A percentile compares a stretch with the other conserved stretches of the same genome.
Evolutionary conservation across 2,888 invertebrate species (phyloP).

Genomic region (Iphiclides podalirius): DNA sequence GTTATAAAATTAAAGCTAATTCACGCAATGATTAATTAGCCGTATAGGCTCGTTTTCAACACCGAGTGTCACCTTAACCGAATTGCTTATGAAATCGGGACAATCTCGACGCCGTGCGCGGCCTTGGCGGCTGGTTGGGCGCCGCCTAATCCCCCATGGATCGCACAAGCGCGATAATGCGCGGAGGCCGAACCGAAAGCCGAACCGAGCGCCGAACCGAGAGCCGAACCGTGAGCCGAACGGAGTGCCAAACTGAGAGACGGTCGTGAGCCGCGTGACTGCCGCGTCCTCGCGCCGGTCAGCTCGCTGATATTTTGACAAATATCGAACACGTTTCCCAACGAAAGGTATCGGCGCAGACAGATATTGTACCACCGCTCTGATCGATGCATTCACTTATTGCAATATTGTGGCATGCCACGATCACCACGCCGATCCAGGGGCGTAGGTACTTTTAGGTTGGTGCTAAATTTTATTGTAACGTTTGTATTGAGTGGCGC

Average conservation of each 20-base stretch:
- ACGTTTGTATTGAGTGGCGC: no score
- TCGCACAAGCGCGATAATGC: slow-evolving; percentile 56
- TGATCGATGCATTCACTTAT: slow-evolving; percentile 17
- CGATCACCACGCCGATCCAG: background rate
- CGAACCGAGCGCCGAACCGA: slow-evolving; percentile 42
- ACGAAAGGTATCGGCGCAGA: slow-evolving; percentile 31
- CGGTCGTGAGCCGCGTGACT: slow-evolving; percentile 65
- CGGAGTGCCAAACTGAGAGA: no score
- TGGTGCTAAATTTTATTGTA: no score
- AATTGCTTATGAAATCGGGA: slow-evolving; percentile 32
- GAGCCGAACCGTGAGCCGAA: no score
- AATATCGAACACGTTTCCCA: slow-evolving; percentile 28
- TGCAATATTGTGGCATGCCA: slow-evolving; percentile 15
- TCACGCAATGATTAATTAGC: background rate
- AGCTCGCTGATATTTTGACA: slow-evolving; percentile 24
- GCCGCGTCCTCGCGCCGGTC: slow-evolving; percentile 51
- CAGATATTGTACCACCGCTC: slow-evolving; percentile 1
- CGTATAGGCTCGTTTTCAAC: slow-evolving; percentile 23
- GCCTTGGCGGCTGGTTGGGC: slow-evolving; percentile 24
- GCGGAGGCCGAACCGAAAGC: slow-evolving; percentile 42
- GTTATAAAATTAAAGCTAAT: no score
- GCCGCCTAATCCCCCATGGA: slow-evolving; percentile 20
- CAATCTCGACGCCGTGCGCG: slow-evolving; percentile 5
- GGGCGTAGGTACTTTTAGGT: no score
- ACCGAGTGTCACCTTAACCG: slow-evolving; percentile 42